These are phyloP conservation scores for Quadroppia sp. DNA, from an alignment of 2,888 invertebrate species.

Conservation along the genomic window DNA sequence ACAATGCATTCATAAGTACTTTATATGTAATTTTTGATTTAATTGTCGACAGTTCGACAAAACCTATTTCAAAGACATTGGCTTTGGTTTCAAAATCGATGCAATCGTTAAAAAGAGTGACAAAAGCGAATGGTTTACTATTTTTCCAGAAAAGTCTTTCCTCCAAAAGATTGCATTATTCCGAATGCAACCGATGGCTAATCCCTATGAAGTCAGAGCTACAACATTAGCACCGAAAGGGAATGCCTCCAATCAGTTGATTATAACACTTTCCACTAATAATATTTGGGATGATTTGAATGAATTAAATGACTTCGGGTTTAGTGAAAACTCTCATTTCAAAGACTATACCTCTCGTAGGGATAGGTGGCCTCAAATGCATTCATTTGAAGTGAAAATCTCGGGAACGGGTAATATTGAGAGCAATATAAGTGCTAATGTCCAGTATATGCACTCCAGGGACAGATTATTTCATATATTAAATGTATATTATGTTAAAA, in stretches of 20 bases:
- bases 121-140: constrained; percentile 42
- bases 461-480: constrained; percentile 44
- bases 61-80: constrained; percentile 42
- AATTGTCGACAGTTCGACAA: constrained; percentile 32
- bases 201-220: constrained; percentile 43
- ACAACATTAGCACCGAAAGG: constrained; percentile 9
- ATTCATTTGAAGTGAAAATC: constrained; percentile 34
- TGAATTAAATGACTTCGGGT: not conserved
- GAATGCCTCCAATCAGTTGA: constrained; percentile 38
- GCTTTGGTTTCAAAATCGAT: constrained; percentile 44
- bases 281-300: constrained; percentile 7
- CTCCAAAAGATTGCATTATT: constrained; percentile 44
- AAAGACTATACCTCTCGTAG: constrained; percentile 6
- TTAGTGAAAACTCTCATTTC: not conserved
- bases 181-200: constrained; percentile 44
- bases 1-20: too few species aligned
- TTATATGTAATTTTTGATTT: too few species aligned
- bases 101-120: constrained; percentile 42
- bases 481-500: constrained; percentile 45
- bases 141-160: constrained; percentile 43
- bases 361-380: not conserved
- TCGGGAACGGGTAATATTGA: constrained; percentile 42
- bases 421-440: constrained; percentile 37
- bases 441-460: constrained; percentile 44
- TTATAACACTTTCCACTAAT: not conserved